Percentiles rank a stretch among this genome's conserved stretches.
These are phyloP conservation scores for Leptoclinus maculatus DNA, from an alignment of 2,797 vertebrate species.

Conservation along the genomic window DNA sequence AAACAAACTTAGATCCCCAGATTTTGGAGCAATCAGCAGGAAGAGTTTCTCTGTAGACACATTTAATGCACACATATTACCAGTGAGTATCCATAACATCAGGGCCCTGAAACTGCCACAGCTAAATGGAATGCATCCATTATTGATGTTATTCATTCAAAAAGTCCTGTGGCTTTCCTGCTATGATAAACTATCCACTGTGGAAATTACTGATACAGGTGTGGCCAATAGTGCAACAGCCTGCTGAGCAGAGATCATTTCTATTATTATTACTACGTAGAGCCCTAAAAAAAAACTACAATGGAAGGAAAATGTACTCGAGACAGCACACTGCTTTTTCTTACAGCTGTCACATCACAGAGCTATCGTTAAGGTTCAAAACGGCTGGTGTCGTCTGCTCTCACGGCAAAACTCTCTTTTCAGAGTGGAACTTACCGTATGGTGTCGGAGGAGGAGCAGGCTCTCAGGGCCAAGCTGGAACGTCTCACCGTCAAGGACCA, in stretches of 20 bases:
- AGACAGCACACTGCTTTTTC: too few species aligned
- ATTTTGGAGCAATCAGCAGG: neutral
- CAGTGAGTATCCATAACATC: neutral
- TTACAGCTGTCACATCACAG: too few species aligned
- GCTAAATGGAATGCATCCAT: slow-evolving; percentile 16
- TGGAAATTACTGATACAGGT: too few species aligned
- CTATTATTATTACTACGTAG: neutral
- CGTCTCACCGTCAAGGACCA: slow-evolving; percentile 96
- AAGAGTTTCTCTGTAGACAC: neutral
- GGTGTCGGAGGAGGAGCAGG: slow-evolving; percentile 96
- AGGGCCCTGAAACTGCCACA: too few species aligned
- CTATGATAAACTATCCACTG: slow-evolving; percentile 3
- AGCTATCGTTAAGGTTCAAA: neutral
- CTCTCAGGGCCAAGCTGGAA: slow-evolving; percentile 92
- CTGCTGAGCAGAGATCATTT: slow-evolving; percentile 7
- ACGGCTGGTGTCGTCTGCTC: neutral
- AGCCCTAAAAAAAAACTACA: neutral
- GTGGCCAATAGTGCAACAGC: too few species aligned
- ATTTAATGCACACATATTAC: neutral
- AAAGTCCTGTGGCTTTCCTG: neutral
- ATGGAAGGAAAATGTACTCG: neutral
- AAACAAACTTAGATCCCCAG: neutral
- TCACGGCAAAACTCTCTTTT: neutral
- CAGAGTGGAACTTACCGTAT: slow-evolving; percentile 95
- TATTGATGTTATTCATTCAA: slow-evolving; percentile 27